Evolutionary conservation across 2,113 vertebrate genomes (phyloP), one percentile per base, ranked within the genome.

Genomic region (Alethe castanea): DNA sequence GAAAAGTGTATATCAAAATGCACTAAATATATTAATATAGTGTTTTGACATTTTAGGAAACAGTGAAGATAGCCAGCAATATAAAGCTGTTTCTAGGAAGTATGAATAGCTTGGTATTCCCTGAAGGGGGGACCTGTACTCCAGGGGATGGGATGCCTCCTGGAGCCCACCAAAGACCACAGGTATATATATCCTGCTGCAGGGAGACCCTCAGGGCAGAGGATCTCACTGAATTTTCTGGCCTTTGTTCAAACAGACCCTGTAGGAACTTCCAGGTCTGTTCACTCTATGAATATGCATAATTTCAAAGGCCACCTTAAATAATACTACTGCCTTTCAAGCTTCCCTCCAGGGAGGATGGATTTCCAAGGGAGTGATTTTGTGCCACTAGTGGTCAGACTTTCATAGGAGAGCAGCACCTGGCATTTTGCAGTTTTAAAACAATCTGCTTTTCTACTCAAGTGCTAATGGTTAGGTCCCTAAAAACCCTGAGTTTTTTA

Each of bases 131-230:
- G 5, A 50, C 14, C 18, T 44, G 19, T 1, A 1, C 28, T 73
- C 15, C 29, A 19, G 25, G 31, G 71, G 11, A 31, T 3, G 3
- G 20, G 48, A 60, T 59, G 3, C 9, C 10, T 83, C 9, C 14
- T 12, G 0, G 2, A 38, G 31, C 7, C 13, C 28, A 13, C 2
- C 23, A 33, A 29, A 74, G 8, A 31, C 1, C 2, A 1, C 35
- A 62, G 36, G 6, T 2, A 0, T 42, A 19, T 2, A 0, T 42
- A 19, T 44, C 10, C 23, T 54, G 24, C 38, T 4, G 0, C 44
- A 45, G 23, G 24, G 29, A 53, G 25, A 67, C 29, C 28, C 19
- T 19, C 29, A 44, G 28, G 45, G 26, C 20, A 64, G 33, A 88
- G 53, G 1, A 29, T 4, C 3, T 1, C 0, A 0, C 11, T 36